Conservation (phyloP, 2,113 vertebrate genomes). For the Pelodiscus sinensis region DNA sequence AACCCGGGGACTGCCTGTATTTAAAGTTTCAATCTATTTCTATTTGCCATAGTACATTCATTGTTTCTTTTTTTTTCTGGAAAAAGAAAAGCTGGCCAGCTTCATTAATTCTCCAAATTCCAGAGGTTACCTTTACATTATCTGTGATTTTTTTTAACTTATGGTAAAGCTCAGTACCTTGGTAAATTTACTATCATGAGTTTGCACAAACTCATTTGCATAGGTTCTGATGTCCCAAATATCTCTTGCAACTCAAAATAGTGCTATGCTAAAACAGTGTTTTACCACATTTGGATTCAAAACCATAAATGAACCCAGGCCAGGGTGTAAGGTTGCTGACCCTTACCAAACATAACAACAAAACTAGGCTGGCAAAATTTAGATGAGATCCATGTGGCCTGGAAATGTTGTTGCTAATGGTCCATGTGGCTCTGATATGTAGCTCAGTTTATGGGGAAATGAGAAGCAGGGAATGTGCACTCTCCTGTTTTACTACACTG, state of each 20-base stretch:
- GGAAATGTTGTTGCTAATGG: conserved; percentile 23
- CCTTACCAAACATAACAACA: conserved; percentile 34
- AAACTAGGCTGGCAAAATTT: conserved; percentile 30
- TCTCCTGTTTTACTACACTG: conserved; percentile 29
- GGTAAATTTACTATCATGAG: background rate
- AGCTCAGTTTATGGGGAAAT: conserved; percentile 51
- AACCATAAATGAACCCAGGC: conserved; percentile 29
- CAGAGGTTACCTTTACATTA: background rate
- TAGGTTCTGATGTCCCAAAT: conserved; percentile 12
- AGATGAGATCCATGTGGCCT: conserved; percentile 30
- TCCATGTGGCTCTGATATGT: conserved; percentile 51
- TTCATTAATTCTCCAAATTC: background rate
- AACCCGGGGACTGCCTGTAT: too few species aligned
- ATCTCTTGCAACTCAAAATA: conserved; percentile 1
- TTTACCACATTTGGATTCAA: background rate
- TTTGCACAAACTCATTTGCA: background rate
- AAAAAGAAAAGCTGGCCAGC: background rate
- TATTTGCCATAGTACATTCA: background rate
- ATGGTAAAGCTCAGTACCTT: background rate
- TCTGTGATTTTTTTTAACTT: conserved; percentile 24
- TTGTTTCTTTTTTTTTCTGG: background rate
- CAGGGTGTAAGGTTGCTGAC: conserved; percentile 31
- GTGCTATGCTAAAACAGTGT: background rate
- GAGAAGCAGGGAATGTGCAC: background rate
- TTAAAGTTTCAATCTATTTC: background rate